phyloP scores from a whole-genome alignment of 30 jellyfish, hydroid and myxozoan genomes.

The Turritopsis dohrnii region DNA sequence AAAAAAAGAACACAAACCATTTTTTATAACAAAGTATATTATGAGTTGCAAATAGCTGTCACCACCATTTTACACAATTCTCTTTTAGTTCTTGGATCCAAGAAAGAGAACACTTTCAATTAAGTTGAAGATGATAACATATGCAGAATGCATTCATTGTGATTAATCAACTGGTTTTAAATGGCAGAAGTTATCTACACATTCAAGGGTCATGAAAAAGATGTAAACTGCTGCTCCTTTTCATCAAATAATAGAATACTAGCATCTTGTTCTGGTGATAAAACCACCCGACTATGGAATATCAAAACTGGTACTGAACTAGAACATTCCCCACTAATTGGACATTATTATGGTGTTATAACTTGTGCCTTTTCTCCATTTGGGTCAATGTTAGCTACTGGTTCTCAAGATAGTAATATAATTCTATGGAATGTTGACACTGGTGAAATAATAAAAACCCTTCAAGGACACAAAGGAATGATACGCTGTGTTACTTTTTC shows the following conservation, averaged over 20 bases:
- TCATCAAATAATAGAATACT: constrained; percentile 61
- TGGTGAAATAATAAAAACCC: constrained; percentile 51
- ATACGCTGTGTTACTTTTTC: constrained; percentile 72
- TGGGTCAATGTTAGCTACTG: constrained; percentile 79
- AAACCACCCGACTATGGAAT: constrained; percentile 67
- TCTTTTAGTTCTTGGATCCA: neutral
- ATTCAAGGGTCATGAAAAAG: constrained; percentile 65
- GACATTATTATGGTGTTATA: constrained; percentile 66
- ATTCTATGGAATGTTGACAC: constrained; percentile 73
- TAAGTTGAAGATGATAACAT: neutral
- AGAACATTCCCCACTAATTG: constrained; percentile 61
- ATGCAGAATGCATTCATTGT: too few species aligned
- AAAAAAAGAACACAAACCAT: too few species aligned
- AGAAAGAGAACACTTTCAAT: neutral
- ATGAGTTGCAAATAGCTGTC: too few species aligned
- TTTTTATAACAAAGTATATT: too few species aligned
- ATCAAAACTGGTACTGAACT: constrained; percentile 61
- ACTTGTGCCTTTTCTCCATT: constrained; percentile 86
- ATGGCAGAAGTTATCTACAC: constrained; percentile 71
- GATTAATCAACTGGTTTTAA: too few species aligned
- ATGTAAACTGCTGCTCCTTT: constrained; percentile 75
- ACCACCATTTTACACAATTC: neutral
- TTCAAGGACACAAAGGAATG: constrained; percentile 79
- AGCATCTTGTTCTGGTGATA: constrained; percentile 84
- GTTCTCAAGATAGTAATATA: constrained; percentile 82